phyloP scores from a whole-genome alignment of 2,797 vertebrate genomes.

The Rhodeus uyekii region DNA sequence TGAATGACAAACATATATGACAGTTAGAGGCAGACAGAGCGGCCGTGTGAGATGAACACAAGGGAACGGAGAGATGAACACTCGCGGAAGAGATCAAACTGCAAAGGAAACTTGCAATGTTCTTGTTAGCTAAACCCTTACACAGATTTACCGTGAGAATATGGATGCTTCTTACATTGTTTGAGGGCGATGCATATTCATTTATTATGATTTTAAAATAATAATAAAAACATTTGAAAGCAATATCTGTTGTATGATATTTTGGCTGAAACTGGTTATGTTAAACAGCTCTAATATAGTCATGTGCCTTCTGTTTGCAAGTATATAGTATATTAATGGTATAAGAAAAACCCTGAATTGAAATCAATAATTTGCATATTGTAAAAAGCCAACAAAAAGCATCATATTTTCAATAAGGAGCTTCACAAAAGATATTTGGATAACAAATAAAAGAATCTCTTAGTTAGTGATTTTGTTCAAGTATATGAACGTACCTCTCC shows the following conservation, averaged over 20 bases:
- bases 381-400: neutral
- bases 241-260: neutral
- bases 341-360: neutral
- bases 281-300: neutral
- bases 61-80: conserved; percentile 87
- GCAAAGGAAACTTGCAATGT: too few species aligned
- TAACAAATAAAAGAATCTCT: conserved; percentile 27
- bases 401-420: neutral
- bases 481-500: conserved; percentile 50
- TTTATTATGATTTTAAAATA: neutral
- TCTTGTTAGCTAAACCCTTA: neutral
- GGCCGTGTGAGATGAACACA: conserved; percentile 81
- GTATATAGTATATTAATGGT: neutral
- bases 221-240: neutral
- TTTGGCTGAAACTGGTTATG: neutral
- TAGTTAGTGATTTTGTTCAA: conserved; percentile 18
- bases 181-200: neutral
- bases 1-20: conserved; percentile 93
- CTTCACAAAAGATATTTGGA: neutral
- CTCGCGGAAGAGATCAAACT: conserved; percentile 86
- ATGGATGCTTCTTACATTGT: neutral
- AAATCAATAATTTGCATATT: neutral
- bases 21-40: conserved; percentile 85
- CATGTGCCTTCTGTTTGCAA: neutral
- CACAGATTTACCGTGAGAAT: neutral